These are phyloP conservation scores for Paralichthys olivaceus DNA, from an alignment of 2,113 vertebrate genomes.

Conservation along the genomic window DNA sequence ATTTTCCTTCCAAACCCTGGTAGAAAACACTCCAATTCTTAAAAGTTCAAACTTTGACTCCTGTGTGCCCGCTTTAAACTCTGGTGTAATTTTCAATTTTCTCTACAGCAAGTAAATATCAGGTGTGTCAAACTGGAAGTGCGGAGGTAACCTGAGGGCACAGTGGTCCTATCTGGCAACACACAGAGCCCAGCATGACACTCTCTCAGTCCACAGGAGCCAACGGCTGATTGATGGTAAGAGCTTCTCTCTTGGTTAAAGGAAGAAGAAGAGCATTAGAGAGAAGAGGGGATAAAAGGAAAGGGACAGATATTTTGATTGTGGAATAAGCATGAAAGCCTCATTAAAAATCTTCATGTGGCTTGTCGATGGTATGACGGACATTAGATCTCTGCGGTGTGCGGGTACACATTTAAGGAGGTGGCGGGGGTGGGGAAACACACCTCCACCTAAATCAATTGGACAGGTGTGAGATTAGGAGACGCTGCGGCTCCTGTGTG, in stretches of 20 bases:
- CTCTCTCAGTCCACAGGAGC: conserved; percentile 61
- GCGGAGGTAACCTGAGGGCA: conserved; percentile 62
- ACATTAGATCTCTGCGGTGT: conserved; percentile 54
- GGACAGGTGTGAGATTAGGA: conserved; percentile 64
- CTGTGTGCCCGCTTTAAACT: conserved; percentile 43
- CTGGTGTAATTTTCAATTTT: conserved; percentile 66
- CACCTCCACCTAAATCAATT: conserved; percentile 59
- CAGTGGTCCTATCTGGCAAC: conserved; percentile 62
- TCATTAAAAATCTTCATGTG: conserved; percentile 67
- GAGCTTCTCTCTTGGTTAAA: conserved; percentile 36
- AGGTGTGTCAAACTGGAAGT: conserved; percentile 61
- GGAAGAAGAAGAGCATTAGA: conserved; percentile 24
- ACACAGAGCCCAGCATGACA: conserved; percentile 66
- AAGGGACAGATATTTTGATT: conserved; percentile 38
- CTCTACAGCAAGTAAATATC: conserved; percentile 63
- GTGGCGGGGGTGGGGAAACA: background rate
- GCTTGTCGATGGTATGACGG: conserved; percentile 53
- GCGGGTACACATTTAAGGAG: conserved; percentile 29
- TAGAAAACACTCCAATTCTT: conserved; percentile 28
- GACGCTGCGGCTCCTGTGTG: conserved; percentile 31
- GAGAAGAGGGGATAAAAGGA: background rate
- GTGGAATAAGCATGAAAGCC: conserved; percentile 57
- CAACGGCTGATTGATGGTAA: conserved; percentile 68
- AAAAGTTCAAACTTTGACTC: conserved; percentile 50
- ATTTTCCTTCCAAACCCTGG: conserved; percentile 20